Base-by-base conservation (phyloP, 2,888 invertebrate genomes). In the Trissolcus japonicus region DNA sequence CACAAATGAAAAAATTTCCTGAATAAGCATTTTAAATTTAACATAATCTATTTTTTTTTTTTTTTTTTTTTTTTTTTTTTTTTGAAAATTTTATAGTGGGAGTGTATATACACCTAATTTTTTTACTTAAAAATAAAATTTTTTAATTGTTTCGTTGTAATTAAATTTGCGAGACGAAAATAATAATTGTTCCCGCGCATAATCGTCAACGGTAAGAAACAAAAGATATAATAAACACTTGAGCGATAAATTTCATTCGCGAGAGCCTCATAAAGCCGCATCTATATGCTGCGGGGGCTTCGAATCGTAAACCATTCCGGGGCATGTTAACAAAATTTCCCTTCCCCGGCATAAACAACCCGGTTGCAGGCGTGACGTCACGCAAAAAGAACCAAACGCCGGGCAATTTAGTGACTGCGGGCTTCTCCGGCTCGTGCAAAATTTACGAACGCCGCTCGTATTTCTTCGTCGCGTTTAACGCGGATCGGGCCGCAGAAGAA, bases 311-410 rank as follows among this genome's bases (percentile, higher is more conserved):
- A 72, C 59, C 59, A 72, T 73, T 35, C 65, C 60, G 60, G 60
- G 55, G 72, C 60, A 60, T 73, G 53, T 73, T 73, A 73, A 73
- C 73, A 73, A 73, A 73, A 61, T 73, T 66, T 66, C 61, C 73
- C 50, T 55, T 51, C 1, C n/a, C 29, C 51, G 55, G 61, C 66
- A 73, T 73, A 73, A 73, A 66, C 73, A 61, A 73, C 61, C 66
- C 66, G 60, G 63, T 66, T 66, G 73, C 73, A 62, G 56, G 25
- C 61, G 55, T 56, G 61, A 66, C 73, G 66, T 73, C 61, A 73
- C 73, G 66, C 50, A 59, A 61, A 73, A 66, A 61, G 66, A 43
- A 66, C 50, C 66, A 43, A 66, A 66, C 65, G 66, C 61, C 16
- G 43, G 56, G 72, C 66, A 61, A 66, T 73, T 66, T 73, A 73